These are phyloP conservation scores for Ametastegia equiseti DNA, from an alignment of 2,888 invertebrate species.

Conservation along the genomic window DNA sequence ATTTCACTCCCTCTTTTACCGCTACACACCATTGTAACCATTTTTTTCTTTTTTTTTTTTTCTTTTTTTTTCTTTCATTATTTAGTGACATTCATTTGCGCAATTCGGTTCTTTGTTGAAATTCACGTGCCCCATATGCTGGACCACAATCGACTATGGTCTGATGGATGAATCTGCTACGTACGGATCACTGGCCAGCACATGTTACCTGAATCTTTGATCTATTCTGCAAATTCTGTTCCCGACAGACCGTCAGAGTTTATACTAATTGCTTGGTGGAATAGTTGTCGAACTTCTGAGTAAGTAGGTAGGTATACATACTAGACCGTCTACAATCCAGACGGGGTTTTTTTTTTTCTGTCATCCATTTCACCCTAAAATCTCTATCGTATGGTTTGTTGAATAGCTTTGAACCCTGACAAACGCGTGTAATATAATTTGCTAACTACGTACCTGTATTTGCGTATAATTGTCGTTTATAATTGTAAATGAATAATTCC, in stretches of 20 bases:
- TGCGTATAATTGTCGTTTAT: no score
- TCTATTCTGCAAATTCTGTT: not conserved
- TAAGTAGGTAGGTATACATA: not conserved
- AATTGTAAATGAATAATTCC: no score
- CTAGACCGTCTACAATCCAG: constrained; percentile 8
- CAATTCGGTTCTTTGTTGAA: not conserved
- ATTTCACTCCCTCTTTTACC: not conserved
- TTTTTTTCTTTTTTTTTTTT: not conserved
- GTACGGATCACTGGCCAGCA: not conserved
- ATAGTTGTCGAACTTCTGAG: not conserved
- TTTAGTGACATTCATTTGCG: not conserved
- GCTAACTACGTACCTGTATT: no score
- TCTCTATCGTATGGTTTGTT: not conserved
- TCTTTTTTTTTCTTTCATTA: not conserved
- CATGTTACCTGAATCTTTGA: constrained; percentile 1
- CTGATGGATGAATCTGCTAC: not conserved
- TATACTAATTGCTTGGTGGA: constrained; percentile 2
- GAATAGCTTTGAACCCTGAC: not conserved
- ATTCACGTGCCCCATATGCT: not conserved
- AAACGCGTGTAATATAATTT: not conserved
- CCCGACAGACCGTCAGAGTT: not conserved
- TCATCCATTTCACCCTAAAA: not conserved
- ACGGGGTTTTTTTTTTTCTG: not conserved
- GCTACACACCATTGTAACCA: constrained; percentile 6
- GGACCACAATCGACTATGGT: not conserved